Evolutionary conservation across 1,140 invertebrate species (phyloP).

Genomic region (Monomorium pharaonis): DNA sequence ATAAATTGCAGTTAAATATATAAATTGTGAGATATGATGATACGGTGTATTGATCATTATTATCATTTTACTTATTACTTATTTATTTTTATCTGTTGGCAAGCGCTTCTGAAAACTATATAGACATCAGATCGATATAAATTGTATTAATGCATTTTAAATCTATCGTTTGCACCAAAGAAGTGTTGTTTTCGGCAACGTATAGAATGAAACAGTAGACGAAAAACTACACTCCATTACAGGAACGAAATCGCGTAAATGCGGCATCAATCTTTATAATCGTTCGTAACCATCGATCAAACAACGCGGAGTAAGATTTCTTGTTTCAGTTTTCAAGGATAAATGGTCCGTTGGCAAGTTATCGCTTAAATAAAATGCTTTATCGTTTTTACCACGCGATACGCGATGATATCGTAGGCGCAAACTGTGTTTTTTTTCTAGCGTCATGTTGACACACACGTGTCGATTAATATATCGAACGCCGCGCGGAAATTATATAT

Average conservation of each 20-base stretch:
- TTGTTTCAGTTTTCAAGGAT: conserved; percentile 32
- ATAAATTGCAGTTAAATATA: not conserved
- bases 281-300: conserved; percentile 33
- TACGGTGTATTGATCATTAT: not conserved
- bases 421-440: conserved; percentile 4
- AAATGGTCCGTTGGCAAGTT: not conserved
- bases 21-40: not conserved
- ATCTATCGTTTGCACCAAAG: not conserved
- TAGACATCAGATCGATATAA: not conserved
- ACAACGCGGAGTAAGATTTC: conserved; percentile 28
- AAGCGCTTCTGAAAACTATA: not conserved
- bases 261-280: conserved; percentile 35
- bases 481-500: not conserved
- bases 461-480: not conserved
- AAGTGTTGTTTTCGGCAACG: not conserved
- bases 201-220: not conserved
- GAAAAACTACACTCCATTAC: not conserved
- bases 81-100: not conserved
- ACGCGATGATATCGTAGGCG: conserved; percentile 4
- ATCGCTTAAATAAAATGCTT: conserved; percentile 37
- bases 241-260: not conserved
- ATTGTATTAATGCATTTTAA: not conserved
- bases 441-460: not conserved
- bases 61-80: not conserved
- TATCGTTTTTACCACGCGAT: conserved; percentile 17